A percentile compares a stretch with the other conserved stretches of the same genome.
Conservation (phyloP, 2,888 invertebrate species). For the Temnothorax unifasciatus region DNA sequence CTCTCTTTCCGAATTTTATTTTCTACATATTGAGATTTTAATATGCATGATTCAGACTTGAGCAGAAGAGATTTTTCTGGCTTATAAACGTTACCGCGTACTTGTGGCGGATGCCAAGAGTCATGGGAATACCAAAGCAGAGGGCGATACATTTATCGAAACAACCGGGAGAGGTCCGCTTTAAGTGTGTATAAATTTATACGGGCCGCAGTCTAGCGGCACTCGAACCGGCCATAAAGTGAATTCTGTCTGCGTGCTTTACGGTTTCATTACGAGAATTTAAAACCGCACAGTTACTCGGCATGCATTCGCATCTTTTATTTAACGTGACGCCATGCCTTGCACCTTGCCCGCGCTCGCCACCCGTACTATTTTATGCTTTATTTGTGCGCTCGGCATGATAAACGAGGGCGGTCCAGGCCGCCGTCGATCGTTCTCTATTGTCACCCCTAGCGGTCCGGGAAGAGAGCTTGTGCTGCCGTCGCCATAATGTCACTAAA, state of each 20-base stretch:
- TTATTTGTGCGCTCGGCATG: conserved; percentile 67
- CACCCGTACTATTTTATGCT: conserved; percentile 52
- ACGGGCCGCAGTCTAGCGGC: conserved; percentile 38
- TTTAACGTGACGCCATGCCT: conserved; percentile 60
- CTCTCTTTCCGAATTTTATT: conserved; percentile 16
- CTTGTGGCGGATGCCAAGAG: conserved; percentile 13
- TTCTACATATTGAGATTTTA: conserved; percentile 16
- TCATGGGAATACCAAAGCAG: conserved; percentile 39
- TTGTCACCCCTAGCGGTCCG: conserved; percentile 47
- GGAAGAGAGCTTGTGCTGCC: background rate
- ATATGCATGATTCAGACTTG: background rate
- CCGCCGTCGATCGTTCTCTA: conserved; percentile 56
- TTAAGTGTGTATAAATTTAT: conserved; percentile 56
- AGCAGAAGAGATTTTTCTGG: background rate
- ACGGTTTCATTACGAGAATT: conserved; percentile 77
- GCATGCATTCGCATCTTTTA: conserved; percentile 63
- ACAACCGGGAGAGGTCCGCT: conserved; percentile 46
- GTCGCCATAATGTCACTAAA: conserved; percentile 25
- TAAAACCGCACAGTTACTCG: conserved; percentile 68
- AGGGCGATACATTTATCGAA: conserved; percentile 50
- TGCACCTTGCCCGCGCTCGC: conserved; percentile 53
- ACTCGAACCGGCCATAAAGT: conserved; percentile 64
- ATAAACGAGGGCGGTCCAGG: conserved; percentile 64
- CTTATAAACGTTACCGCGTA: conserved; percentile 10
- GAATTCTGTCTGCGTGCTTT: conserved; percentile 68